phyloP scores from a whole-genome alignment of 2,797 vertebrate species.

The Trichosurus vulpecula region DNA sequence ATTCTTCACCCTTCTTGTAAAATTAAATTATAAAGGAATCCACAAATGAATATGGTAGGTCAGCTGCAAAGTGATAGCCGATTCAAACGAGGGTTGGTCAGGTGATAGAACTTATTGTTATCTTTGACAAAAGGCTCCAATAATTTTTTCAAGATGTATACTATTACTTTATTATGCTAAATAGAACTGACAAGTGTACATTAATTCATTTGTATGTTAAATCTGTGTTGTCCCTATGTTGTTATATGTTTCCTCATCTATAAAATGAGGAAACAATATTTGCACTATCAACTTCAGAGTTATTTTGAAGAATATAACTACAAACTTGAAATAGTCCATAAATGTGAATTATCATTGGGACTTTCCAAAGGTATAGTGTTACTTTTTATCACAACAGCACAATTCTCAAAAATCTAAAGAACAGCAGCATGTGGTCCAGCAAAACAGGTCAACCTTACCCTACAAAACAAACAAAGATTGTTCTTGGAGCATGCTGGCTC shows the following conservation, averaged over 20 bases:
- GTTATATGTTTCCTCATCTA: not conserved
- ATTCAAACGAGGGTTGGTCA: not conserved
- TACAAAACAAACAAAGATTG: not conserved
- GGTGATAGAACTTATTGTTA: not conserved
- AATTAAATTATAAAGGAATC: not conserved
- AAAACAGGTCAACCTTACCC: not conserved
- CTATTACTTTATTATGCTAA: not conserved
- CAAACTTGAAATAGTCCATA: not conserved
- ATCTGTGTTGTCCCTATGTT: not conserved
- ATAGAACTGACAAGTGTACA: not conserved
- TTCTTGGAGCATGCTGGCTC: not conserved
- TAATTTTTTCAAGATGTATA: not conserved
- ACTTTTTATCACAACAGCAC: not conserved
- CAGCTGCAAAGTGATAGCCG: not conserved
- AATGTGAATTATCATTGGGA: not conserved
- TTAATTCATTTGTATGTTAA: not conserved
- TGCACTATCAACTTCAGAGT: not conserved
- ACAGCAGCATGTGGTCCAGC: not conserved
- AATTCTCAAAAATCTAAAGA: not conserved
- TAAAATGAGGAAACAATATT: not conserved
- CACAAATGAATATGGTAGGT: too few species aligned
- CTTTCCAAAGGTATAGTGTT: not conserved
- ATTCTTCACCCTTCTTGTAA: not conserved
- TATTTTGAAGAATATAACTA: not conserved
- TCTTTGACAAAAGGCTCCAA: not conserved